phyloP scores from a whole-genome alignment of 2,888 invertebrate species.

The Heliconius erato region DNA sequence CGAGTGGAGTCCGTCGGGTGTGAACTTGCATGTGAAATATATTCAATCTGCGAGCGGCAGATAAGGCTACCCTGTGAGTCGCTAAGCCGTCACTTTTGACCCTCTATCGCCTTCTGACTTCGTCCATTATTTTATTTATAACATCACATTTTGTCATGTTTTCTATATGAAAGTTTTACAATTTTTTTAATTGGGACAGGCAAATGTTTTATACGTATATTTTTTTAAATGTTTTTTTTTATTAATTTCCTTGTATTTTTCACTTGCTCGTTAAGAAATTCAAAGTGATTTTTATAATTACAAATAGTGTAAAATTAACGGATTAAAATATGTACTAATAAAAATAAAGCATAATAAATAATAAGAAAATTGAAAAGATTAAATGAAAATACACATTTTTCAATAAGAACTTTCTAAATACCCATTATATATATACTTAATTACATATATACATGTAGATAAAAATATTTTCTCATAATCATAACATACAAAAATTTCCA shows the following conservation, averaged over 20 bases:
- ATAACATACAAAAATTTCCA: conserved; percentile 31
- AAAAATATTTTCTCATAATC: background rate
- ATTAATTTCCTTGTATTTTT: background rate
- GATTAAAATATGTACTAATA: background rate
- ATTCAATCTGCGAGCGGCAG: conserved; percentile 88
- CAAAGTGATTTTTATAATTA: background rate
- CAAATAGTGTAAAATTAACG: background rate
- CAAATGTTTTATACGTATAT: background rate
- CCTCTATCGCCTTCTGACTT: conserved; percentile 56
- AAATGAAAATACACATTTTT: background rate
- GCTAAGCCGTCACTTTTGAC: conserved; percentile 72
- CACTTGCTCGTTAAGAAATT: too few relatives aligned
- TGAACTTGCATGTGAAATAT: conserved; percentile 88
- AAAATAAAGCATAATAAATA: background rate
- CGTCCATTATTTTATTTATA: conserved; percentile 27
- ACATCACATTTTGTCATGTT: background rate
- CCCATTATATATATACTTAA: background rate
- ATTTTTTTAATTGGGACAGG: background rate
- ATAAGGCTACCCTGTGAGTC: conserved; percentile 80
- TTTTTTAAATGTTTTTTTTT: background rate
- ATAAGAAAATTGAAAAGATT: background rate
- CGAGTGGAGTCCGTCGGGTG: conserved; percentile 53
- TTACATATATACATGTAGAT: background rate
- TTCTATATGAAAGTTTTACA: background rate
- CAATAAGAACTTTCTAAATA: background rate